Base-by-base conservation (phyloP, 1,140 invertebrate genomes). In the Drosophila kikkawai region DNA sequence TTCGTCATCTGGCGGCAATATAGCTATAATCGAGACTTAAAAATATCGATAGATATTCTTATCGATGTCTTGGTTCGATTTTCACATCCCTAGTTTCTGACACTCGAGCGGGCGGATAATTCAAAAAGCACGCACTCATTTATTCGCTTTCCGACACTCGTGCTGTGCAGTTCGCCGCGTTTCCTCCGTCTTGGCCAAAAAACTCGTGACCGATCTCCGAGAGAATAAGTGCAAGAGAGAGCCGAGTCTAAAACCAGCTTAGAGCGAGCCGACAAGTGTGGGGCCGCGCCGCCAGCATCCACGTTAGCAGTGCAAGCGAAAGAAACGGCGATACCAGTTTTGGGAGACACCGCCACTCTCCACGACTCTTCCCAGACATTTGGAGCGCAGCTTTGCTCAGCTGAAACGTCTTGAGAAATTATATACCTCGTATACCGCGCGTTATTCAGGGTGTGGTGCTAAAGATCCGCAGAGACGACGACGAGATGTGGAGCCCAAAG, bases 241-340 rank as follows among this genome's bases (percentile, higher is more conserved):
- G 34, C 56, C 41, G 26, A 69, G 71, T 56, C 55, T 71, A 42
- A 82, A 87, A 87, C 80, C 76, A 83, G 79, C 79, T 91, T 85
- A 85, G 86, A 91, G 86, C 63, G 86, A 91, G 87, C 57, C 53
- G 57, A 87, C 86, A 82, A 78, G 76, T 82, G 87, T 75, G 15
- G 39, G 15, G 65, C 34, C 63, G 56, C 26, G 55, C 48, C 44
- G 68, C 55, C 86, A 91, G 86, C 86, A 91, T 91, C 86, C 87
- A 67, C 47, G 58, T 19, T 42, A 22, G 42, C 19, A 56, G 87
- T 86, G 79, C 55, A 75, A 67, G 47, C 8, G 53, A 91, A 86
- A 82, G 86, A 86, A 84, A 57, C 71, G 64, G 61, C 81, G 48
- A 74, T 85, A 91, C 36, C 66, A 12, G 41, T 65, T 29, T 79